Conservation (phyloP, 2,888 invertebrate genomes). For the Callyntrura guangdongensis region DNA sequence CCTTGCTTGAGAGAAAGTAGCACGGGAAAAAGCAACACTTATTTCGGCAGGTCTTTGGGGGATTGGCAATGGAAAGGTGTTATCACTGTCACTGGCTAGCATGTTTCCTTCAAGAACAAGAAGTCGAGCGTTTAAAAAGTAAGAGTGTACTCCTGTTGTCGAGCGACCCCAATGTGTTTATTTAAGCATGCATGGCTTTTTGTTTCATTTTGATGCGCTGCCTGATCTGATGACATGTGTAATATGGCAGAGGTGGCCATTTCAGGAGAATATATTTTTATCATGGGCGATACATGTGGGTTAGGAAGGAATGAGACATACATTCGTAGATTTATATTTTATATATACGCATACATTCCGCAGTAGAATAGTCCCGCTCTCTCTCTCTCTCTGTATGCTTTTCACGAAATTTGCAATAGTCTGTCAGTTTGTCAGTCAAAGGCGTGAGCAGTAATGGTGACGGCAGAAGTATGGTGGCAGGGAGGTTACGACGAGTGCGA, state of each 20-base stretch:
- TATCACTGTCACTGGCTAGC: conserved; percentile 69
- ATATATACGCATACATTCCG: too few species aligned
- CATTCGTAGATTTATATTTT: too few species aligned
- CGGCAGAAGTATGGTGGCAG: too few species aligned
- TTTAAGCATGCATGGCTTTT: too few species aligned
- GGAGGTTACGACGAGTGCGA: not conserved
- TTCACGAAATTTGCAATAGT: not conserved
- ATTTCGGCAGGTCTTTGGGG: conserved; percentile 40
- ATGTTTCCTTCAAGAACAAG: not conserved
- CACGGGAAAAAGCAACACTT: not conserved
- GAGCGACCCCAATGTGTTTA: too few species aligned
- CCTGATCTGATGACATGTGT: conserved; percentile 35
- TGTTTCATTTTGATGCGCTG: conserved; percentile 31
- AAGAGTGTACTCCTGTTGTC: too few species aligned
- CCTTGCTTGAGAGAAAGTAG: conserved; percentile 4
- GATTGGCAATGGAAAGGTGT: conserved; percentile 72
- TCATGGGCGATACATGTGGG: too few species aligned
- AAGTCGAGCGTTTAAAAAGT: too few species aligned
- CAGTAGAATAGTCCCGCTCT: not conserved
- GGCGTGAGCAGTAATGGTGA: too few species aligned
- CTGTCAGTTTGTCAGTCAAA: not conserved
- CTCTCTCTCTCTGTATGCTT: not conserved
- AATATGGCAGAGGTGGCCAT: not conserved
- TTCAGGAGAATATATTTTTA: not conserved
- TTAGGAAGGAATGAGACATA: too few species aligned